Evolutionary conservation across 2,888 invertebrate species (phyloP).

Genomic region (Apodemia zela): DNA sequence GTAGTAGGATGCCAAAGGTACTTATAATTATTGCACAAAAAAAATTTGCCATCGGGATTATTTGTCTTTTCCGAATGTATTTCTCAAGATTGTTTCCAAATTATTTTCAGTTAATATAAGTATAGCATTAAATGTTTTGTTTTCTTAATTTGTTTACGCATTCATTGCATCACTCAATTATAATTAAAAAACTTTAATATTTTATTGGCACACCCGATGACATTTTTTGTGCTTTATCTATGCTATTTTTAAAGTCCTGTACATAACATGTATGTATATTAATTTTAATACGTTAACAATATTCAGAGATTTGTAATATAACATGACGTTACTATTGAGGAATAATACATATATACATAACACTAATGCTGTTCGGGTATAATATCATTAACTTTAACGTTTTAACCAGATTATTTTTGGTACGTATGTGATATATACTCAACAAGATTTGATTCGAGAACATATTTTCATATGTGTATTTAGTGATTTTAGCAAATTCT

Average conservation of each 20-base stretch:
- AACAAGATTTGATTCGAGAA: slow-evolving; percentile 44
- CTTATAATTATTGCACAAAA: too few species aligned
- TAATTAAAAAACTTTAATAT: neutral
- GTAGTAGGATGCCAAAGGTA: slow-evolving; percentile 57
- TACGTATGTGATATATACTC: slow-evolving; percentile 35
- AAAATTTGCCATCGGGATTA: too few species aligned
- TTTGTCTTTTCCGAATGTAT: too few species aligned
- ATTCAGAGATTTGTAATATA: slow-evolving; percentile 13
- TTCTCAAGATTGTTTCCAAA: too few species aligned
- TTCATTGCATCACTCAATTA: neutral
- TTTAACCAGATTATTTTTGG: slow-evolving; percentile 64
- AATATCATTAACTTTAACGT: slow-evolving; percentile 41
- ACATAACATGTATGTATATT: slow-evolving; percentile 7
- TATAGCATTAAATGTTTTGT: too few species aligned
- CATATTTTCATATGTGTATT: slow-evolving; percentile 64
- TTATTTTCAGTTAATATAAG: too few species aligned
- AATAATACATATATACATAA: slow-evolving; percentile 27
- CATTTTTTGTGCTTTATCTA: slow-evolving; percentile 21
- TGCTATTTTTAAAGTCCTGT: slow-evolving; percentile 37
- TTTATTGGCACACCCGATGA: neutral
- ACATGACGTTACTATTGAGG: slow-evolving; percentile 35
- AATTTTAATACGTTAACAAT: slow-evolving; percentile 1
- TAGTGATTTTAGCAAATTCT: slow-evolving; percentile 46
- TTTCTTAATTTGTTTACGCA: too few species aligned
- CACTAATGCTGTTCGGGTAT: slow-evolving; percentile 40